Evolutionary conservation across 2,797 vertebrate species (phyloP).

Genomic region (Thunnus albacares): DNA sequence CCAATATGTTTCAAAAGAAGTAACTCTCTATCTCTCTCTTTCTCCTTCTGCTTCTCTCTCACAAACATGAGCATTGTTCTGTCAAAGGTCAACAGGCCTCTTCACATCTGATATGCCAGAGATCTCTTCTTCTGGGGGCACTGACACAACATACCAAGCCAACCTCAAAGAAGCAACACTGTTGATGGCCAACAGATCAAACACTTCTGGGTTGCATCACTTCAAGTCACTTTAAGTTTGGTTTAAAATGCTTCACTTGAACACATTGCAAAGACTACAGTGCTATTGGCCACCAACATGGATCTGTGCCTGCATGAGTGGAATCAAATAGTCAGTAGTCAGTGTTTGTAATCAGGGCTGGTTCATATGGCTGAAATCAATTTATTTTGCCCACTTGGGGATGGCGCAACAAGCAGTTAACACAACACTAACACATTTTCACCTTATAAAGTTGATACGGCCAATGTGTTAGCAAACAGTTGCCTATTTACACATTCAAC

Average conservation of each 20-base stretch:
- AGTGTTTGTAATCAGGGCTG: constrained; percentile 8
- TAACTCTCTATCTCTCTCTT: neutral
- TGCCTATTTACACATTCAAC: constrained; percentile 1
- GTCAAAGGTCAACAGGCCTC: constrained; percentile 73
- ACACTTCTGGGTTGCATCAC: constrained; percentile 35
- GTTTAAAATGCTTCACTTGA: constrained; percentile 31
- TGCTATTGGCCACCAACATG: neutral
- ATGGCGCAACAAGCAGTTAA: neutral
- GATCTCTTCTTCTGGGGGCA: constrained; percentile 53
- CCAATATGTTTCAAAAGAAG: constrained; percentile 4
- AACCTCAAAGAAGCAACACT: constrained; percentile 29
- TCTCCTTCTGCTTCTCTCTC: constrained; percentile 19
- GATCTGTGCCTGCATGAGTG: neutral
- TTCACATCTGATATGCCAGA: constrained; percentile 57
- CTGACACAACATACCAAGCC: constrained; percentile 28
- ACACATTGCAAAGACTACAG: constrained; percentile 3
- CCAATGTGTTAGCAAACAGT: neutral
- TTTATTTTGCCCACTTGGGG: neutral
- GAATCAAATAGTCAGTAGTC: constrained; percentile 14
- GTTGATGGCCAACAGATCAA: constrained; percentile 39
- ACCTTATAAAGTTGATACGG: neutral
- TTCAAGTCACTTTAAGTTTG: constrained; percentile 9
- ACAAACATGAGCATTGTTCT: constrained; percentile 71
- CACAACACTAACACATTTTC: neutral
- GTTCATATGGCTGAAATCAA: constrained; percentile 6